Evolutionary conservation across 2,888 invertebrate genomes (phyloP).

Genomic region (Hartigia nigra): DNA sequence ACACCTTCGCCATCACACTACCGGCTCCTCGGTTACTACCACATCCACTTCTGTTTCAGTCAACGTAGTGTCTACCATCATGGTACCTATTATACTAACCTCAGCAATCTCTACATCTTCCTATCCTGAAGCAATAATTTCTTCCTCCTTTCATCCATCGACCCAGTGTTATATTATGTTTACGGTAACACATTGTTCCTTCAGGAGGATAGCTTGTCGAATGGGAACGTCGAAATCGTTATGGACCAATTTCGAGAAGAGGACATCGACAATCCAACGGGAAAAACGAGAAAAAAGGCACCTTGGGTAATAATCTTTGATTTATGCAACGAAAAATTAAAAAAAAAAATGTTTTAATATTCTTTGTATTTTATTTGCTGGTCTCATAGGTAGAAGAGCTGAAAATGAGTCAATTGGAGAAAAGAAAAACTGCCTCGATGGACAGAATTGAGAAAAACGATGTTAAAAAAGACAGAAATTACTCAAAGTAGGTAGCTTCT

Average conservation of each 20-base stretch:
- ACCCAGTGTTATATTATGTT: conserved; percentile 11
- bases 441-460: conserved; percentile 54
- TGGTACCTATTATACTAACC: conserved; percentile 1
- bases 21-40: conserved; percentile 33
- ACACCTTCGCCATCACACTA: conserved; percentile 50
- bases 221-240: conserved; percentile 56
- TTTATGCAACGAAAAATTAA: neutral
- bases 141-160: neutral
- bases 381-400: conserved; percentile 56
- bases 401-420: conserved; percentile 59
- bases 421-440: conserved; percentile 46
- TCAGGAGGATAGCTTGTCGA: conserved; percentile 59
- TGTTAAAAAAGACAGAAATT: conserved; percentile 52
- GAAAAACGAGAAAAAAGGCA: conserved; percentile 55
- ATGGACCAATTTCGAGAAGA: conserved; percentile 53
- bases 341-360: conserved; percentile 8
- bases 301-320: conserved; percentile 55
- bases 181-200: neutral
- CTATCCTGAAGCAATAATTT: neutral
- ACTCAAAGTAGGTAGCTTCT: conserved; percentile 36
- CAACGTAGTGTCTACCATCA: neutral
- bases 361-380: conserved; percentile 3
- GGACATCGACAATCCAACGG: conserved; percentile 49
- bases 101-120: neutral
- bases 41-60: conserved; percentile 26